Evolutionary conservation across 2,888 invertebrate species (phyloP).

Genomic region (Drosophila fulvimacula): DNA sequence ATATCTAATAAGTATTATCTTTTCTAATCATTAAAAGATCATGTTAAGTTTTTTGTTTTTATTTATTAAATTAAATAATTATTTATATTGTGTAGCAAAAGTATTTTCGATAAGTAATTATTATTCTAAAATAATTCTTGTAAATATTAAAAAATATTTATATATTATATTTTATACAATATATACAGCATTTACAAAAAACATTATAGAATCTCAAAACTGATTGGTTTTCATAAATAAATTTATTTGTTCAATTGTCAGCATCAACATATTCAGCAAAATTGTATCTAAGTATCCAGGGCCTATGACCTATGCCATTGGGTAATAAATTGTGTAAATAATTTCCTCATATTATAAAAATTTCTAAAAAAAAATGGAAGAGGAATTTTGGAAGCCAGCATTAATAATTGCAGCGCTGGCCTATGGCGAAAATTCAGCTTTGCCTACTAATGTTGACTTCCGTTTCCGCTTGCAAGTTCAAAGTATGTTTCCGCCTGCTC

Average conservation of each 20-base stretch:
- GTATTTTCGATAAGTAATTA: no score
- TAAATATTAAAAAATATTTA: no score
- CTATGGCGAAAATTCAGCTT: slow-evolving; percentile 59
- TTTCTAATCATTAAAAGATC: no score
- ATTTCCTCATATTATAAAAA: slow-evolving; percentile 64
- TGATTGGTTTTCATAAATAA: neutral
- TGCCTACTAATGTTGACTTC: slow-evolving; percentile 79
- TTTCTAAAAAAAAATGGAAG: slow-evolving; percentile 21
- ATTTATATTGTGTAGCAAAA: no score
- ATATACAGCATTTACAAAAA: neutral
- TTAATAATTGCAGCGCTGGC: slow-evolving; percentile 63
- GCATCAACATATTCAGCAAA: neutral
- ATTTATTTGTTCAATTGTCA: neutral
- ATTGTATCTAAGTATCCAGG: neutral
- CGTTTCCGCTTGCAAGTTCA: slow-evolving; percentile 70
- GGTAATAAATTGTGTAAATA: slow-evolving; percentile 63
- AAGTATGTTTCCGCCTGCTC: slow-evolving; percentile 63
- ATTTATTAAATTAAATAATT: no score
- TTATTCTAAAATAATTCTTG: no score
- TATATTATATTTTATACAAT: no score
- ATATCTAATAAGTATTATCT: no score
- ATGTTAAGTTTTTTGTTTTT: no score
- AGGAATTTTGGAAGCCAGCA: slow-evolving; percentile 35
- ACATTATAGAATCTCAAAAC: neutral
- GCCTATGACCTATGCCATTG: slow-evolving; percentile 4